Percentiles rank a stretch among this genome's conserved stretches.
phyloP scores from a whole-genome alignment of 2,797 vertebrate genomes.

The Harpagifer antarcticus region DNA sequence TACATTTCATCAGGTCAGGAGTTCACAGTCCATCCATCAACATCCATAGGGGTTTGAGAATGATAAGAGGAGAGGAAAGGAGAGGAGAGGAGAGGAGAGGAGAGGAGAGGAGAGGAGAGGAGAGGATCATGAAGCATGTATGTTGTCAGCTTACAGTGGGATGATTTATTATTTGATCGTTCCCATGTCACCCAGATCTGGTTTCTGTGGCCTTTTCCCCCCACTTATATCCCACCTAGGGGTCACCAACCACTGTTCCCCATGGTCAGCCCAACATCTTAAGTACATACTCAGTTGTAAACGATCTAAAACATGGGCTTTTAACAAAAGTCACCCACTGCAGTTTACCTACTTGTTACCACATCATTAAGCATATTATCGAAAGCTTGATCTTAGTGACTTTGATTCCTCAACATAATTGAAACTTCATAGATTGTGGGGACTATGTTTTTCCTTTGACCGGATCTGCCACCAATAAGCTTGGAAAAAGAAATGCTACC shows the following conservation, averaged over 20 bases:
- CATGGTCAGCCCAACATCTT: slow-evolving; percentile 37
- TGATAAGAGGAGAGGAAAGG: background rate
- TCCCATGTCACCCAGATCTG: slow-evolving; percentile 33
- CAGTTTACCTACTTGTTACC: slow-evolving; percentile 6
- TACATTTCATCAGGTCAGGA: slow-evolving; percentile 67
- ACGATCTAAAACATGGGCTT: slow-evolving; percentile 47
- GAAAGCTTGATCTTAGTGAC: background rate
- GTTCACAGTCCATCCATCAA: slow-evolving; percentile 69
- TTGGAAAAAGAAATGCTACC: background rate
- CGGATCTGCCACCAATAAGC: slow-evolving; percentile 8
- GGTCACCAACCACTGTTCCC: slow-evolving; percentile 29
- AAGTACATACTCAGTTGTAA: slow-evolving; percentile 41
- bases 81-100: background rate
- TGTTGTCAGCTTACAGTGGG: slow-evolving; percentile 33
- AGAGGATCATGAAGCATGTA: slow-evolving; percentile 3
- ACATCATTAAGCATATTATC: background rate
- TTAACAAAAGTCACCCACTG: slow-evolving; percentile 12
- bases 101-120: background rate
- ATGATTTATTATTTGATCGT: slow-evolving; percentile 35
- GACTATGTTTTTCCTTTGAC: slow-evolving; percentile 15
- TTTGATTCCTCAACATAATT: background rate
- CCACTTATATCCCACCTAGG: slow-evolving; percentile 28
- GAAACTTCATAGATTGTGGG: background rate
- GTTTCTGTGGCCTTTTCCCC: slow-evolving; percentile 42
- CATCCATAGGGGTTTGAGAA: slow-evolving; percentile 27